Base-by-base conservation (phyloP, 2,797 vertebrate species). In the Scolopax rusticola region DNA sequence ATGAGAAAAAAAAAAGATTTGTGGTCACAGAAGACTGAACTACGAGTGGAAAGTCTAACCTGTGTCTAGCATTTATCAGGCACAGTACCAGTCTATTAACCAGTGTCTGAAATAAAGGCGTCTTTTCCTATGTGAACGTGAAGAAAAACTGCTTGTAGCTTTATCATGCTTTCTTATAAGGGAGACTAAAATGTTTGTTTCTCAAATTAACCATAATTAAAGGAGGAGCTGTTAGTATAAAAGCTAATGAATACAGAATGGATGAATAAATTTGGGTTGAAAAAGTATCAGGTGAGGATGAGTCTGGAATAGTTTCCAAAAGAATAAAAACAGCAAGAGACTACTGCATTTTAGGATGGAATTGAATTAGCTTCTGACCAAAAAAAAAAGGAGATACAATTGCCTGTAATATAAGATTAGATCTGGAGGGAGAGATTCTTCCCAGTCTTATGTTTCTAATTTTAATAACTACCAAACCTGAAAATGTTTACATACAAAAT, bases 201-300 rank as follows among this genome's bases (percentile, higher is more conserved):
- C 61, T 48, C 6, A 32, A 48, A 18, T 9, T 50, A 76, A 28
- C 20, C 5, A 38, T 54, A 68, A 68, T 59, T 24, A 73, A 80
- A 69, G 38, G 27, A 27, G 6, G 12, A 12, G 1, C 19, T 45
- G 8, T 32, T 59, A 74, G 11, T 19, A 27, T 20, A 38, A 78
- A 74, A 56, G 2, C 4, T 56, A 51, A 81, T 59, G 4, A 57
- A 67, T 50, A 25, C 18, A 54, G 50, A 73, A 69, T 77, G 1
- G 9, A 10, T 36, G 10, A 30, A 38, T 60, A 87, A 27, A 70
- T 60, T 27, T 60, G 9, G 1, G 2, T 33, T 73, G 17, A 53
- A 68, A 84, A 61, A 53, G 7, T 36, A 15, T 33, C 1, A 0
- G 0, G 3, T 47, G n/a, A 41, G 5, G 15, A 41, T n/a, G 12